Conservation (phyloP, 92 coral and sea anemone species). For the Paramuricea clavata region DNA sequence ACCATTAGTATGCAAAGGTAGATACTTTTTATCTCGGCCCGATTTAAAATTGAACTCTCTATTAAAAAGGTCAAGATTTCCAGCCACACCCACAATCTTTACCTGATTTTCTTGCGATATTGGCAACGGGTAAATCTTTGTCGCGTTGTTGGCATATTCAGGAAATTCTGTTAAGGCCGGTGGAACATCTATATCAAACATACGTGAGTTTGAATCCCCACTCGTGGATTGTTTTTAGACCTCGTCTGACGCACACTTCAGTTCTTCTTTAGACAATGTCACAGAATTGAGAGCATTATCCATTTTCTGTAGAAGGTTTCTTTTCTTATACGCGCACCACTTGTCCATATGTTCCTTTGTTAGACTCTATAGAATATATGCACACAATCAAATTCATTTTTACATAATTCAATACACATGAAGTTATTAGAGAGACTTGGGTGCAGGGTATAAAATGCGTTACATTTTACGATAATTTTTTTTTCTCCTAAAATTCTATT, state of each 20-base stretch:
- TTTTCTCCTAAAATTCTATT: too few relatives aligned
- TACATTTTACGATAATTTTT: too few relatives aligned
- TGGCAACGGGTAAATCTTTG: conserved; percentile 58
- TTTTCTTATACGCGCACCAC: conserved; percentile 25
- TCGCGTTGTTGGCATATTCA: conserved; percentile 11
- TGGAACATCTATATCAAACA: conserved; percentile 41
- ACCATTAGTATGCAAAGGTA: conserved; percentile 29
- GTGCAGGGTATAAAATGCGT: too few relatives aligned
- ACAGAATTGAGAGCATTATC: conserved; percentile 24
- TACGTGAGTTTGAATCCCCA: not conserved
- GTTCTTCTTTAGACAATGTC: conserved; percentile 4
- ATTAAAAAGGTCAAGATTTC: conserved; percentile 56
- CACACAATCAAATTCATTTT: too few relatives aligned
- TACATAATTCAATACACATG: too few relatives aligned
- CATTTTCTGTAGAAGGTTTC: conserved; percentile 32
- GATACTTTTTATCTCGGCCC: conserved; percentile 25
- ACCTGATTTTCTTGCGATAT: conserved; percentile 28
- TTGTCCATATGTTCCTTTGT: conserved; percentile 11
- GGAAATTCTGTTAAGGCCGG: conserved; percentile 33
- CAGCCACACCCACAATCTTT: conserved; percentile 48
- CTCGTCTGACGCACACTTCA: not conserved
- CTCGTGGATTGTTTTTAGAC: not conserved
- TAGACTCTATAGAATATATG: conserved; percentile 5
- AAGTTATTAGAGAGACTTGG: too few relatives aligned
- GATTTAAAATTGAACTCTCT: conserved; percentile 42